A percentile compares a stretch with the other conserved stretches of the same genome.
Evolutionary conservation across 1,140 invertebrate genomes (phyloP).

Genomic region (Drosophila aff.): DNA sequence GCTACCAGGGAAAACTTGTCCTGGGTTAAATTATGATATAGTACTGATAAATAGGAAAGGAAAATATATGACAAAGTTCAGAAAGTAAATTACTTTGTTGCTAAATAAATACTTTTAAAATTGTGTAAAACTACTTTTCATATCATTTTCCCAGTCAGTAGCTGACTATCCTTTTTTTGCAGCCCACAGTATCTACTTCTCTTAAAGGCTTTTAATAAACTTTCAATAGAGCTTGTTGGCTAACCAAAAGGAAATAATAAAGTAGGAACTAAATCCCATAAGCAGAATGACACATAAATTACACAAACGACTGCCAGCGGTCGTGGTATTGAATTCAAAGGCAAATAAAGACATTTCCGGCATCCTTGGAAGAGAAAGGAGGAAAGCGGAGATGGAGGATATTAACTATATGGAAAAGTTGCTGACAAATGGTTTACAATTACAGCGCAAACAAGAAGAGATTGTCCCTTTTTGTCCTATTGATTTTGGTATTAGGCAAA

Average conservation of each 20-base stretch:
- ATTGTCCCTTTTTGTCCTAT: constrained; percentile 57
- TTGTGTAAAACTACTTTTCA: not conserved
- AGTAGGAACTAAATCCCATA: constrained; percentile 58
- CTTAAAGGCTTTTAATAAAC: constrained; percentile 10
- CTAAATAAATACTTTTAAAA: not conserved
- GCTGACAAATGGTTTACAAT: constrained; percentile 82
- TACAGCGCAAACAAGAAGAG: constrained; percentile 65
- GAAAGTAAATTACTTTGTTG: no score
- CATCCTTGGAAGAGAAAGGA: constrained; percentile 45
- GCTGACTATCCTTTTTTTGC: not conserved
- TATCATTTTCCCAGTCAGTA: not conserved
- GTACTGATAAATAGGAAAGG: not conserved
- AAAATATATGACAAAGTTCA: no score
- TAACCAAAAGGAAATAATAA: constrained; percentile 1
- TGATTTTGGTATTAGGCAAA: constrained; percentile 41
- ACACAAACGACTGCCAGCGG: constrained; percentile 43
- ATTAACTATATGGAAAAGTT: constrained; percentile 67
- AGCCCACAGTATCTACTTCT: not conserved
- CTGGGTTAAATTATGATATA: constrained; percentile 1
- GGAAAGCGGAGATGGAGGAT: constrained; percentile 10
- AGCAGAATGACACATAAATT: constrained; percentile 55
- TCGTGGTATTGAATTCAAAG: constrained; percentile 53
- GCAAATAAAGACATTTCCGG: constrained; percentile 79
- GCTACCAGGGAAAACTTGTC: constrained; percentile 5
- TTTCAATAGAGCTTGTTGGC: constrained; percentile 33